Percentiles rank a stretch among this genome's conserved stretches.
phyloP scores from a whole-genome alignment of 2,797 vertebrate genomes.

The Parauchenoglanis ngamensis region DNA sequence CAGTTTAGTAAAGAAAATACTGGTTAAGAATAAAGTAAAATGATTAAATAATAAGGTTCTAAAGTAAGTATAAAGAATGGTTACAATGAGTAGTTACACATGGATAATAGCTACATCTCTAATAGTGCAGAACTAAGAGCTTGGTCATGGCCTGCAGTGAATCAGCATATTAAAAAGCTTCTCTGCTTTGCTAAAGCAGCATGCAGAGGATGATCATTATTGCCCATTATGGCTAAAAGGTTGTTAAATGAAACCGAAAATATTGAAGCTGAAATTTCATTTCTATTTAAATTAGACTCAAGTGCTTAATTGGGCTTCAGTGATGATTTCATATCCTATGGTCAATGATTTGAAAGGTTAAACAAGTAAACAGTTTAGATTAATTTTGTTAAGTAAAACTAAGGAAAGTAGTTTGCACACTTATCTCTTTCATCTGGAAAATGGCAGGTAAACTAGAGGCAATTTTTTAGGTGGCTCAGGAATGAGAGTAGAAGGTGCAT shows the following conservation, averaged over 20 bases:
- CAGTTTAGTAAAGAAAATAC: background rate
- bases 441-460: background rate
- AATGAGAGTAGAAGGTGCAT: background rate
- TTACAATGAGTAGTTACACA: background rate
- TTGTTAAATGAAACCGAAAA: background rate
- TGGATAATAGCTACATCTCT: background rate
- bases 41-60: background rate
- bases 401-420: background rate
- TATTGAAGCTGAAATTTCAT: background rate
- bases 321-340: background rate
- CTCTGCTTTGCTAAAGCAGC: background rate
- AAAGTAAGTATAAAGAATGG: background rate
- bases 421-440: background rate
- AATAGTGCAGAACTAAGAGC: background rate
- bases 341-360: background rate
- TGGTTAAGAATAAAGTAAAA: background rate
- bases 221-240: background rate
- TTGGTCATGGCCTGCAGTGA: background rate
- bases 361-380: background rate
- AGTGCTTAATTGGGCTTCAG: background rate
- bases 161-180: background rate
- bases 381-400: background rate
- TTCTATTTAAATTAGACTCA: background rate
- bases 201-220: background rate
- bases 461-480: background rate